Evolutionary conservation across 2,888 invertebrate species (phyloP).

Genomic region (Chelonus formosanus): DNA sequence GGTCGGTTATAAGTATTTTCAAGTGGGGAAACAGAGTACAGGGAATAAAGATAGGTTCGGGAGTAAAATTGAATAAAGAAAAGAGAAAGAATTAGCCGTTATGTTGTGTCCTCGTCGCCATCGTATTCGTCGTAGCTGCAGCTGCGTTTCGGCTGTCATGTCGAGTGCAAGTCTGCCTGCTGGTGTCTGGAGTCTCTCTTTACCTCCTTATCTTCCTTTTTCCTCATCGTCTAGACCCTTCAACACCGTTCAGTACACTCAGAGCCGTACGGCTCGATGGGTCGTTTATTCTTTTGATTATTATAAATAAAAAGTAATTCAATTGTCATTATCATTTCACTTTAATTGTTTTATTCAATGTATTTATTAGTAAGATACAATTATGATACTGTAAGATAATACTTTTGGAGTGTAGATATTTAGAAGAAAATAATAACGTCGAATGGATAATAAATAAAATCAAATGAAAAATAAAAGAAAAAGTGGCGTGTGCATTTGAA

Average conservation of each 20-base stretch:
- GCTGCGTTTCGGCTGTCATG: conserved; percentile 41
- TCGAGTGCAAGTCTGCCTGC: conserved; percentile 47
- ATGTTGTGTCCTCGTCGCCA: background rate
- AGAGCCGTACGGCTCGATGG: conserved; percentile 55
- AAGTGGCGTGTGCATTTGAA: no score
- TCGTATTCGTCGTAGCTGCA: conserved; percentile 3
- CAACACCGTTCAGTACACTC: conserved; percentile 46
- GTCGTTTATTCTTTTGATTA: conserved; percentile 35
- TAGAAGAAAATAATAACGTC: no score
- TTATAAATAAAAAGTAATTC: conserved; percentile 16
- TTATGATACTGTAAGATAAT: no score
- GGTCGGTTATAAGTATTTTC: no score
- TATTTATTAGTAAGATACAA: conserved; percentile 14
- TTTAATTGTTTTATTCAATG: conserved; percentile 10
- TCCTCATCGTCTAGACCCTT: conserved; percentile 24
- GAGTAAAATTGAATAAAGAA: no score
- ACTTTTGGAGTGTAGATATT: no score
- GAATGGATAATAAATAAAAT: no score
- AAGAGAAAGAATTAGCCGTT: no score
- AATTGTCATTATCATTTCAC: background rate
- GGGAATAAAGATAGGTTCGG: no score
- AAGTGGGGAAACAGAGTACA: no score
- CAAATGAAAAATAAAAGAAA: no score
- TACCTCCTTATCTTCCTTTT: conserved; percentile 37
- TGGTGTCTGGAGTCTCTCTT: conserved; percentile 47